Evolutionary conservation across 1,140 invertebrate genomes (phyloP).

Genomic region (Trichogramma pretiosum): DNA sequence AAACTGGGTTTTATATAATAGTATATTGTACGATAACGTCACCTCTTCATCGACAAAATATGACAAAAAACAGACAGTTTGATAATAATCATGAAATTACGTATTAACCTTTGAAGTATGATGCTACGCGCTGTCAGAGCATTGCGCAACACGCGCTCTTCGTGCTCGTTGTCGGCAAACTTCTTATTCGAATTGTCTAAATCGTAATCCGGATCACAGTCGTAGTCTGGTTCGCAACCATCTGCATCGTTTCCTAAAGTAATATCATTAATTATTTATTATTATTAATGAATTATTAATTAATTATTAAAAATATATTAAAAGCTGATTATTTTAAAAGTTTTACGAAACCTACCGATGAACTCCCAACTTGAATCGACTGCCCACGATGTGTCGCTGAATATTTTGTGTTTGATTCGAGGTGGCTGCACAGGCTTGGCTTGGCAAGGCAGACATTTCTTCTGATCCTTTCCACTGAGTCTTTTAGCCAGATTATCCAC

Average conservation of each 20-base stretch:
- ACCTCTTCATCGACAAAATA: background rate
- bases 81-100: too few species aligned
- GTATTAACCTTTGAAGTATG: slow-evolving; percentile 61
- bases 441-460: slow-evolving; percentile 45
- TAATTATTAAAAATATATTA: too few species aligned
- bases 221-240: slow-evolving; percentile 45
- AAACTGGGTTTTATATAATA: too few species aligned
- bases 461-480: slow-evolving; percentile 41
- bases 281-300: too few species aligned
- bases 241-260: slow-evolving; percentile 42
- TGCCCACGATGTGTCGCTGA: slow-evolving; percentile 66
- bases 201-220: slow-evolving; percentile 43
- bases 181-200: slow-evolving; percentile 37
- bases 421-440: slow-evolving; percentile 66
- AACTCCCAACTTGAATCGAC: slow-evolving; percentile 83
- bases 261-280: too few species aligned
- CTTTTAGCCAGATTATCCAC: slow-evolving; percentile 54
- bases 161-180: slow-evolving; percentile 41
- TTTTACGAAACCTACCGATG: slow-evolving; percentile 49
- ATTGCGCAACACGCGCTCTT: slow-evolving; percentile 45
- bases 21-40: too few species aligned
- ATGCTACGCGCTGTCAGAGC: slow-evolving; percentile 62
- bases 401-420: slow-evolving; percentile 51
- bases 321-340: too few species aligned
- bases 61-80: too few species aligned